Percentiles rank a stretch among this genome's conserved stretches.
phyloP scores from a whole-genome alignment of 2,888 invertebrate species.

The Monopis laevigella region DNA sequence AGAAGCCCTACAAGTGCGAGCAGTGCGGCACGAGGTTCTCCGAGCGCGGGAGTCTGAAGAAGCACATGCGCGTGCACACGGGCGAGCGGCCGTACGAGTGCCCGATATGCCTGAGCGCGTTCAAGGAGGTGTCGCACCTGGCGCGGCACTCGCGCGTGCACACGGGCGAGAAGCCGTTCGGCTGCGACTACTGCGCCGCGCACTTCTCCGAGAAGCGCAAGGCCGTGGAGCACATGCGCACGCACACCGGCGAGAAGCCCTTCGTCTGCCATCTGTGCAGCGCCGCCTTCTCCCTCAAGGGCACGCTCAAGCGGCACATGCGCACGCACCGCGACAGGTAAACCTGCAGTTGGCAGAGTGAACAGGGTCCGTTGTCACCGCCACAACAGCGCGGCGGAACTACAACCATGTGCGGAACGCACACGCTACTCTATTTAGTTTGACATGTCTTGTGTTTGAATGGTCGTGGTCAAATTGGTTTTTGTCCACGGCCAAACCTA shows the following conservation, averaged over 20 bases:
- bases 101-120: slow-evolving; percentile 35
- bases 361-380: too few relatives aligned
- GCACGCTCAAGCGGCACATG: slow-evolving; percentile 41
- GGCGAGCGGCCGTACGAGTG: slow-evolving; percentile 50
- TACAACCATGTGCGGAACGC: too few relatives aligned
- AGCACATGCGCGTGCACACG: slow-evolving; percentile 45
- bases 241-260: slow-evolving; percentile 33
- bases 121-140: slow-evolving; percentile 50
- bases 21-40: slow-evolving; percentile 45
- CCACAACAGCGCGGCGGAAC: too few relatives aligned
- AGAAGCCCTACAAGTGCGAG: slow-evolving; percentile 45
- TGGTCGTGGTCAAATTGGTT: too few relatives aligned
- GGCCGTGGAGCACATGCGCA: slow-evolving; percentile 38
- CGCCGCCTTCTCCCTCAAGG: slow-evolving; percentile 37
- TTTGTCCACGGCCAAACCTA: too few relatives aligned
- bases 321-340: not conserved
- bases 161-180: slow-evolving; percentile 35
- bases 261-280: slow-evolving; percentile 33
- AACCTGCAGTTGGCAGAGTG: too few relatives aligned
- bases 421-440: too few relatives aligned
- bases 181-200: slow-evolving; percentile 36
- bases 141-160: slow-evolving; percentile 51
- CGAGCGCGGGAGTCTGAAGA: slow-evolving; percentile 45
- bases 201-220: slow-evolving; percentile 38
- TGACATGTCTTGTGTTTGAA: too few relatives aligned